phyloP scores from a whole-genome alignment of 2,888 invertebrate genomes.

The Trilocha varians region DNA sequence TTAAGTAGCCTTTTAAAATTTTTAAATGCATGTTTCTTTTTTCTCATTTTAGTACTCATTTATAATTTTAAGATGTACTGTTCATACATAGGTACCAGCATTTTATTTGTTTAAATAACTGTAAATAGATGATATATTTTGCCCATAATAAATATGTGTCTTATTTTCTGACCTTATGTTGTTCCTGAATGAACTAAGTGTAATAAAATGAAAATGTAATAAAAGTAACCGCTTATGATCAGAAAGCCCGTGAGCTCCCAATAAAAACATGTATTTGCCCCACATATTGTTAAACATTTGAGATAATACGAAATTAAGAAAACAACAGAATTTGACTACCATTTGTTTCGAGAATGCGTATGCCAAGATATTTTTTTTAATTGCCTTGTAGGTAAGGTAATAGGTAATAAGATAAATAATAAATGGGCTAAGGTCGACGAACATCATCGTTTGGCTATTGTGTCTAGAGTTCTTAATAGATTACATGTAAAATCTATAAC shows the following conservation, averaged over 20 bases:
- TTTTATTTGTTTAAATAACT: slow-evolving; percentile 61
- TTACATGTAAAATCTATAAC: slow-evolving; percentile 1
- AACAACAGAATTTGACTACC: no score
- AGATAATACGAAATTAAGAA: no score
- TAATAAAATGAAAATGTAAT: background rate
- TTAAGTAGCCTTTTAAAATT: slow-evolving; percentile 25
- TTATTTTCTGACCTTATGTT: slow-evolving; percentile 8
- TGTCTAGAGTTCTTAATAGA: background rate
- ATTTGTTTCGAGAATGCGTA: no score
- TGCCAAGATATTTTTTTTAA: no score
- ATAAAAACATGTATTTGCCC: no score
- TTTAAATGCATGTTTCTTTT: slow-evolving; percentile 31
- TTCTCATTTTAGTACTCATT: slow-evolving; percentile 53
- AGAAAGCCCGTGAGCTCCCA: no score
- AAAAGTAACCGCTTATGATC: no score
- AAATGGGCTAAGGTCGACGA: no score
- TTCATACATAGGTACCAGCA: slow-evolving; percentile 54
- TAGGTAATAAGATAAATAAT: no score
- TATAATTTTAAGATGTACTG: slow-evolving; percentile 59
- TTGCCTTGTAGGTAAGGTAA: no score
- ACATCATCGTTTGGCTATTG: background rate
- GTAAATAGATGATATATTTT: slow-evolving; percentile 72
- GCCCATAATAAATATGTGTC: slow-evolving; percentile 53
- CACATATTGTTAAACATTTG: no score
- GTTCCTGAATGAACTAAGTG: background rate